These are phyloP conservation scores for Dromococcyx pavoninus DNA, from an alignment of 2,797 vertebrate species.

Conservation along the genomic window DNA sequence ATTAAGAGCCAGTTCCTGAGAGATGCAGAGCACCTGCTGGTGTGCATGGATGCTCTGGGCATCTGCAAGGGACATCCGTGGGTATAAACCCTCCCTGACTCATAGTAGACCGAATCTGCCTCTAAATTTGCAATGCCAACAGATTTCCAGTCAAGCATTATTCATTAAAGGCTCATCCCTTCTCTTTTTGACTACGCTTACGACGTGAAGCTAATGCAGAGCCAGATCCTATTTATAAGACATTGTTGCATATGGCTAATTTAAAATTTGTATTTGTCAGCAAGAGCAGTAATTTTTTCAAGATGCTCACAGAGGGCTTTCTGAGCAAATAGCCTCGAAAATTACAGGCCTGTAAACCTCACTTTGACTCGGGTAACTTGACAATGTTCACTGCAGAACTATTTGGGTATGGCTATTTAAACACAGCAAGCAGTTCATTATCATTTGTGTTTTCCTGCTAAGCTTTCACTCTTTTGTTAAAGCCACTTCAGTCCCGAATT, in stretches of 20 bases:
- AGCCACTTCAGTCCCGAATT: constrained; percentile 63
- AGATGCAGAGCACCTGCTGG: not conserved
- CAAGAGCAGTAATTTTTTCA: constrained; percentile 25
- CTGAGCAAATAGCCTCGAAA: constrained; percentile 33
- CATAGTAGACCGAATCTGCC: not conserved
- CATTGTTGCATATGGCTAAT: not conserved
- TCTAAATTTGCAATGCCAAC: not conserved
- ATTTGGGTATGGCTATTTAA: constrained; percentile 67
- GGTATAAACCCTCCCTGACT: accelerated
- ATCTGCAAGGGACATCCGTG: accelerated
- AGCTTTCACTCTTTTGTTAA: constrained; percentile 70
- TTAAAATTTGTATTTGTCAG: constrained; percentile 50
- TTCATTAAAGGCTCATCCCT: not conserved
- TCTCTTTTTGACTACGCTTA: not conserved
- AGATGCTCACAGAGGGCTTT: not conserved
- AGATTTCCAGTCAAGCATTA: not conserved
- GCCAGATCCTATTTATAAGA: constrained; percentile 36
- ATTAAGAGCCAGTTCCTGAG: not conserved
- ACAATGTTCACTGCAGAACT: constrained; percentile 22
- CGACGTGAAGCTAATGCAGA: not conserved
- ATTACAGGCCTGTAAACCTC: constrained; percentile 58
- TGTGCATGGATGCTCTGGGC: not conserved
- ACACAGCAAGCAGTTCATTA: constrained; percentile 72
- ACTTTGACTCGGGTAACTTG: constrained; percentile 38
- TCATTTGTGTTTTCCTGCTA: constrained; percentile 73